These are phyloP conservation scores for Mesembrinibis cayennensis DNA, from an alignment of 2,113 vertebrate genomes.

Conservation along the genomic window DNA sequence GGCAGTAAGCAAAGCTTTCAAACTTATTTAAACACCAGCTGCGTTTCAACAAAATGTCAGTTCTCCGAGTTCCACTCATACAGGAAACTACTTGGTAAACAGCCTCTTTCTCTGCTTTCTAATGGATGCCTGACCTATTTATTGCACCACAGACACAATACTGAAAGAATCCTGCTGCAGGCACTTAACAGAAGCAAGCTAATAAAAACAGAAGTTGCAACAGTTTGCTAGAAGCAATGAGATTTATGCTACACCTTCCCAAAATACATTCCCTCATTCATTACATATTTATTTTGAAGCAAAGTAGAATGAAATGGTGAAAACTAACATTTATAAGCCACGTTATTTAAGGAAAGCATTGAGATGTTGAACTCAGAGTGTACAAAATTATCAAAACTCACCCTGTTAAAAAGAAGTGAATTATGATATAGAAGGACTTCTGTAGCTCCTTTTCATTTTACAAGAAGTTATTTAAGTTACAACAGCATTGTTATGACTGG, in stretches of 20 bases:
- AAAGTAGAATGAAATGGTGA: background rate
- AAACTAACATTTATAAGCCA: background rate
- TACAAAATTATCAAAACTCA: background rate
- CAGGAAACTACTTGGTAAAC: conserved; percentile 71
- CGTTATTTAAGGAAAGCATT: background rate
- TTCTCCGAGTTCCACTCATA: conserved; percentile 56
- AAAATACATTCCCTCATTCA: background rate
- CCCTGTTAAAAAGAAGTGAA: background rate
- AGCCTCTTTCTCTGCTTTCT: conserved; percentile 61
- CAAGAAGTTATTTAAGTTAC: background rate
- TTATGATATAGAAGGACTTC: background rate
- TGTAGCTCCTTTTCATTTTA: background rate
- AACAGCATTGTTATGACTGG: background rate
- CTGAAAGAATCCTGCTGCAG: conserved; percentile 64
- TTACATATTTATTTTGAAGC: background rate
- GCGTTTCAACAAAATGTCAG: conserved; percentile 67
- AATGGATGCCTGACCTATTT: conserved; percentile 76
- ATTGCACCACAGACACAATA: conserved; percentile 54
- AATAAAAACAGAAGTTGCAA: conserved; percentile 48
- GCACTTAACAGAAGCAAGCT: conserved; percentile 60
- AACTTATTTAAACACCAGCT: conserved; percentile 72
- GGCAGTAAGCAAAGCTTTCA: conserved; percentile 63
- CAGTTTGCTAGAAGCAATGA: background rate
- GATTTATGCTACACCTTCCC: background rate
- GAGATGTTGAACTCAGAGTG: background rate